Percentiles rank a stretch among this genome's conserved stretches.
These are phyloP conservation scores for Beroe ovata DNA, from an alignment of 37 sponge, comb jelly and placozoan genomes.

Conservation along the genomic window DNA sequence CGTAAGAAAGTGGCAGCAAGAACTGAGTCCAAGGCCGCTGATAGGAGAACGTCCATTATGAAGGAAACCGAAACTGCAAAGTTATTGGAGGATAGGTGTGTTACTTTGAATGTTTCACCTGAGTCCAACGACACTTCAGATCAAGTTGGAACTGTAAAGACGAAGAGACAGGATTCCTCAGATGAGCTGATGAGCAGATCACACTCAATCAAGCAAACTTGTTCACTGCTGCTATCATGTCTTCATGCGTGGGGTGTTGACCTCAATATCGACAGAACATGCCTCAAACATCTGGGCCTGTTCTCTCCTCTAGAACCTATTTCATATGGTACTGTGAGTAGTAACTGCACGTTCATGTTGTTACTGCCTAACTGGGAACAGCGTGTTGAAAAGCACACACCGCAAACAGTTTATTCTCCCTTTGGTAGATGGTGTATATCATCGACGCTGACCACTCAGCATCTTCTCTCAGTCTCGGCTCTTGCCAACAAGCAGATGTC, in stretches of 20 bases:
- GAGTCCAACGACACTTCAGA: background rate
- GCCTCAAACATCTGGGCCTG: conserved; percentile 39
- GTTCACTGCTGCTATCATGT: conserved; percentile 39
- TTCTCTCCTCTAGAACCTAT: background rate
- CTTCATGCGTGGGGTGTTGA: conserved; percentile 63
- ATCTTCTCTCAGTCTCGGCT: conserved; percentile 30
- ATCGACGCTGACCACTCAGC: conserved; percentile 50
- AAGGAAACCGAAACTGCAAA: conserved; percentile 54
- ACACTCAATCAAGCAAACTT: background rate
- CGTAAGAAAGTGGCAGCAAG: background rate
- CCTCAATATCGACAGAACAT: conserved; percentile 48
- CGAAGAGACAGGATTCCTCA: background rate
- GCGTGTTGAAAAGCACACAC: conserved; percentile 6
- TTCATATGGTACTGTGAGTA: conserved; percentile 30
- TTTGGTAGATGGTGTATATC: conserved; percentile 59
- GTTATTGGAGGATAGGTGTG: conserved; percentile 19
- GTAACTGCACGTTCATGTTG: conserved; percentile 56
- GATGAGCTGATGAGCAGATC: background rate
- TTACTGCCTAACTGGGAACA: conserved; percentile 38
- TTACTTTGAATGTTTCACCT: background rate
- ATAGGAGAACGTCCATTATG: conserved; percentile 4
- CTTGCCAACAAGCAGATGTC: conserved; percentile 63
- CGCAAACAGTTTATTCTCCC: conserved; percentile 4
- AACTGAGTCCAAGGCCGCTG: background rate
- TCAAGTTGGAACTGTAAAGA: background rate